Percentiles rank a stretch among this genome's conserved stretches.
phyloP scores from a whole-genome alignment of 2,113 vertebrate genomes.

The Psephotus haematonotus region DNA sequence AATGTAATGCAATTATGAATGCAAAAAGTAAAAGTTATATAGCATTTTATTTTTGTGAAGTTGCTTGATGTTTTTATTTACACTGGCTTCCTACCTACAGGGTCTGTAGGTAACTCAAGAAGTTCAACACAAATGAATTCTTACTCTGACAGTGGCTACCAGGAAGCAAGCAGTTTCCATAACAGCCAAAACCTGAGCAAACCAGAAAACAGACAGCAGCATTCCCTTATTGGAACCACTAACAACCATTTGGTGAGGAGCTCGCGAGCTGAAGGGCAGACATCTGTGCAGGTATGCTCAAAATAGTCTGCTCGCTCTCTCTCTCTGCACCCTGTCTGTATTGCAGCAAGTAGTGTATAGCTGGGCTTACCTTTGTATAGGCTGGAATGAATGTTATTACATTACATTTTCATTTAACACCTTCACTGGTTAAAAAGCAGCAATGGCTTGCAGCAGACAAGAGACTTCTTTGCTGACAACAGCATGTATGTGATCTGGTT shows the following conservation, averaged over 20 bases:
- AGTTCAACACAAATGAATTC: constrained; percentile 98
- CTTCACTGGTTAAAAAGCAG: neutral
- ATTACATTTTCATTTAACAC: neutral
- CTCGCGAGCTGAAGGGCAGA: constrained; percentile 90
- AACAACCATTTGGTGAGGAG: constrained; percentile 81
- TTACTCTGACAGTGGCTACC: constrained; percentile 97
- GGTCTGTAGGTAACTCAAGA: constrained; percentile 91
- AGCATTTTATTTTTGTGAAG: neutral
- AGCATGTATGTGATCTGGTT: accelerated
- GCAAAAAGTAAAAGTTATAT: neutral
- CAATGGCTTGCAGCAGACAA: neutral
- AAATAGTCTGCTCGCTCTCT: neutral
- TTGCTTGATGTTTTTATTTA: neutral
- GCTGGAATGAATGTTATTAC: neutral
- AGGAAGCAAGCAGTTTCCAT: constrained; percentile 92
- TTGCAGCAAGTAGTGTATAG: accelerated
- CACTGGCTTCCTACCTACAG: constrained; percentile 70
- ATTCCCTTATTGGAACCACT: constrained; percentile 78
- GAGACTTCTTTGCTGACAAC: neutral
- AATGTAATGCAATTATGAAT: neutral
- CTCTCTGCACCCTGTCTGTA: neutral
- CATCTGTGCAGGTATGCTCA: constrained; percentile 85
- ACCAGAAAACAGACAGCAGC: constrained; percentile 85
- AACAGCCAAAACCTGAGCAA: constrained; percentile 86
- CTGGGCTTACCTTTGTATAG: neutral